Percentiles rank a stretch among this genome's conserved stretches.
Conservation (phyloP, 2,797 vertebrate genomes). For the Salmo trutta region DNA sequence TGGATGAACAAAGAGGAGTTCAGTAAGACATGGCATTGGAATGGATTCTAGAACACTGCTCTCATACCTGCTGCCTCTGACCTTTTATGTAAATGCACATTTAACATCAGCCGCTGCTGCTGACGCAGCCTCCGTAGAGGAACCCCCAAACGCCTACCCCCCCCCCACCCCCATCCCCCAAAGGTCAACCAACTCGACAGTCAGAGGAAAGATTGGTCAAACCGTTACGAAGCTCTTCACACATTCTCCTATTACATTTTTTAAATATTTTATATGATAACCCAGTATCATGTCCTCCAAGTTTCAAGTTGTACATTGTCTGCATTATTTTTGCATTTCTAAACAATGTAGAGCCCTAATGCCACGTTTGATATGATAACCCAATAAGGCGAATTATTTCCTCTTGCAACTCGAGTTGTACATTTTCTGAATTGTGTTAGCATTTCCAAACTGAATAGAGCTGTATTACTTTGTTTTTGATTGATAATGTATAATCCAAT, state of each 20-base stretch:
- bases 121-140: slow-evolving; percentile 67
- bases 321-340: background rate
- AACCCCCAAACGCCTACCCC: slow-evolving; percentile 72
- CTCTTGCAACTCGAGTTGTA: background rate
- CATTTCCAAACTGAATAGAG: slow-evolving; percentile 65
- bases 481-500: background rate
- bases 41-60: slow-evolving; percentile 40
- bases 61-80: slow-evolving; percentile 36
- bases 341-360: background rate
- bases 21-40: slow-evolving; percentile 1
- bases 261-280: background rate
- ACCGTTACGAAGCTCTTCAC: background rate
- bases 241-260: background rate
- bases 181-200: slow-evolving; percentile 64
- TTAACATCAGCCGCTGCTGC: slow-evolving; percentile 69
- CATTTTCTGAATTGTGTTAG: background rate
- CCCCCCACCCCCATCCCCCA: slow-evolving; percentile 75
- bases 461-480: slow-evolving; percentile 38
- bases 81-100: slow-evolving; percentile 57
- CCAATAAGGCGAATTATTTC: background rate
- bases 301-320: background rate
- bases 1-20: background rate
- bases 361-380: background rate
- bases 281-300: background rate
- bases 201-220: background rate